Conservation (phyloP, 2,888 invertebrate species). For the Odontothrips loti region DNA sequence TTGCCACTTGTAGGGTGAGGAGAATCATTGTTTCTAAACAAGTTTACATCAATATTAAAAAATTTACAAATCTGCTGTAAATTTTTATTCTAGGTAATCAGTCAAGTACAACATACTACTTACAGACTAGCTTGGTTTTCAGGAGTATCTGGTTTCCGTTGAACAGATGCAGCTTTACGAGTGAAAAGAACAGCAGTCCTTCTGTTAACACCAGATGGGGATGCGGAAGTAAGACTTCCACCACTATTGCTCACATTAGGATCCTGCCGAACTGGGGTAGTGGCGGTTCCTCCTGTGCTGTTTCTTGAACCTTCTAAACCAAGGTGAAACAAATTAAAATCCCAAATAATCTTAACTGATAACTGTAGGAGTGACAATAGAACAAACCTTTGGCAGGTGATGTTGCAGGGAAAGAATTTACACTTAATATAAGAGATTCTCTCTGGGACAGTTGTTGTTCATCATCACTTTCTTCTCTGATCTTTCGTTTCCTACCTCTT, state of each 20-base stretch:
- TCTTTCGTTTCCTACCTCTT: slow-evolving; percentile 11
- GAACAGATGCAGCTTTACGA: slow-evolving; percentile 58
- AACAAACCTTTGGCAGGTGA: not conserved
- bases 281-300: slow-evolving; percentile 27
- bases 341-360: not conserved
- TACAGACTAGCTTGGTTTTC: slow-evolving; percentile 35
- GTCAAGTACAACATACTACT: slow-evolving; percentile 25
- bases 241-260: slow-evolving; percentile 43
- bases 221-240: slow-evolving; percentile 42
- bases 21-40: slow-evolving; percentile 38
- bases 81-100: slow-evolving; percentile 8
- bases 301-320: slow-evolving; percentile 16
- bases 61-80: not conserved
- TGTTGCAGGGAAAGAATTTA: not conserved
- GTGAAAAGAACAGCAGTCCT: slow-evolving; percentile 75
- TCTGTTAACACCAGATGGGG: slow-evolving; percentile 59
- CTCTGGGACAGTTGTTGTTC: not conserved
- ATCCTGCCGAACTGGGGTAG: slow-evolving; percentile 45
- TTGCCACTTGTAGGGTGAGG: slow-evolving; percentile 32
- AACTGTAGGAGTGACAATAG: not conserved
- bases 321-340: not conserved
- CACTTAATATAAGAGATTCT: not conserved
- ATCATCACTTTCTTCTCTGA: not conserved
- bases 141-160: slow-evolving; percentile 41
- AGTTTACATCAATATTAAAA: slow-evolving; percentile 5